A percentile compares a stretch with the other conserved stretches of the same genome.
Evolutionary conservation across 1,140 invertebrate species (phyloP).

Genomic region (Stegodyphus dumicola): DNA sequence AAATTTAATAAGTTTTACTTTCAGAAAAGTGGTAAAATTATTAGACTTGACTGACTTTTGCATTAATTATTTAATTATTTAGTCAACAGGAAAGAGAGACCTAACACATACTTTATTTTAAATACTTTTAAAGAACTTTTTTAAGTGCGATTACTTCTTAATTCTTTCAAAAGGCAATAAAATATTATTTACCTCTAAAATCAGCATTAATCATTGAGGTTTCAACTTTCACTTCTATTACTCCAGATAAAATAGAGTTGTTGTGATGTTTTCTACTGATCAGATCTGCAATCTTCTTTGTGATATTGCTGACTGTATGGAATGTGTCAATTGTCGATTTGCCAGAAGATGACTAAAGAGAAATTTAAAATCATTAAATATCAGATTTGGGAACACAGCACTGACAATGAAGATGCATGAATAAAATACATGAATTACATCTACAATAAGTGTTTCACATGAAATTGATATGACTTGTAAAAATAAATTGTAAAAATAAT

Average conservation of each 20-base stretch:
- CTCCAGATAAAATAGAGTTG: slow-evolving; percentile 77
- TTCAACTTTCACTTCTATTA: slow-evolving; percentile 83
- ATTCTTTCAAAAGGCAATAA: neutral
- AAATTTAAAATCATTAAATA: neutral
- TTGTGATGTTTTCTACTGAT: slow-evolving; percentile 75
- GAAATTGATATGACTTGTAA: too few relatives aligned
- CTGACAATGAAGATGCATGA: too few relatives aligned
- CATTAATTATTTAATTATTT: too few relatives aligned
- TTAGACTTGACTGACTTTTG: too few relatives aligned
- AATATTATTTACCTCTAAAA: slow-evolving; percentile 46
- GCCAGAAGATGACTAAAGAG: slow-evolving; percentile 59
- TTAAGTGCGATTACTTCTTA: too few relatives aligned
- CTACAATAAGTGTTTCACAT: too few relatives aligned
- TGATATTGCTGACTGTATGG: slow-evolving; percentile 61
- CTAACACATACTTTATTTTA: neutral
- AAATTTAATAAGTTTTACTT: too few relatives aligned
- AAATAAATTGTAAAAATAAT: too few relatives aligned
- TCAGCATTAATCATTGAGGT: slow-evolving; percentile 73
- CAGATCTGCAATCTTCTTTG: slow-evolving; percentile 73
- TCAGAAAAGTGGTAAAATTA: too few relatives aligned
- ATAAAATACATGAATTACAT: too few relatives aligned
- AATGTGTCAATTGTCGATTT: slow-evolving; percentile 40
- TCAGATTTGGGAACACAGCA: neutral
- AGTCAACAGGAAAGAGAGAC: neutral
- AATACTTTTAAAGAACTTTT: too few relatives aligned